A percentile compares a stretch with the other conserved stretches of the same genome.
These are phyloP conservation scores for Elanus axillaris DNA, from an alignment of 2,113 vertebrate species.

Conservation along the genomic window DNA sequence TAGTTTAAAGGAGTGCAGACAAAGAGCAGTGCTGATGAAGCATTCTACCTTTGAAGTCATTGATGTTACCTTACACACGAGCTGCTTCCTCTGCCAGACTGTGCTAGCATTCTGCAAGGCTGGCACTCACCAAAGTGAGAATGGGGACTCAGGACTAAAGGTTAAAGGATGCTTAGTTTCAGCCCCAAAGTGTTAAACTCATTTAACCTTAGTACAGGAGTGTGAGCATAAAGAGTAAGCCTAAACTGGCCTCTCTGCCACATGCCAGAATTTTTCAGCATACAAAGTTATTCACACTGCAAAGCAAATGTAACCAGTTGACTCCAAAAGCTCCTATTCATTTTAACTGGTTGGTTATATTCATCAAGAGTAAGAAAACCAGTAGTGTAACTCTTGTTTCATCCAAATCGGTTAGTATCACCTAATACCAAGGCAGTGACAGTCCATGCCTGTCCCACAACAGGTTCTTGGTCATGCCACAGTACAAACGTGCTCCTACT, in stretches of 20 bases:
- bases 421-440: neutral
- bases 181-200: neutral
- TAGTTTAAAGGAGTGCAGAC: neutral
- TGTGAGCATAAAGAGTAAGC: neutral
- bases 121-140: neutral
- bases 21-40: neutral
- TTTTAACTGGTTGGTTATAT: neutral
- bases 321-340: neutral
- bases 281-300: neutral
- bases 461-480: accelerated
- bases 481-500: neutral
- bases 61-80: accelerated
- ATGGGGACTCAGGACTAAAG: neutral
- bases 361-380: neutral
- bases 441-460: neutral
- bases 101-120: neutral
- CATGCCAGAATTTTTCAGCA: neutral
- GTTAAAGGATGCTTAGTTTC: neutral
- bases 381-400: neutral
- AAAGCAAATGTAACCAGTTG: neutral
- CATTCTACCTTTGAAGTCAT: neutral
- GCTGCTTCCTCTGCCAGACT: neutral
- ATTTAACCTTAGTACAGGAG: neutral
- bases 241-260: neutral
- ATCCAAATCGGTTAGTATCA: neutral